A percentile compares a stretch with the other conserved stretches of the same genome.
Evolutionary conservation across 1,140 invertebrate genomes (phyloP).

Genomic region (Gryllus bimaculatus): DNA sequence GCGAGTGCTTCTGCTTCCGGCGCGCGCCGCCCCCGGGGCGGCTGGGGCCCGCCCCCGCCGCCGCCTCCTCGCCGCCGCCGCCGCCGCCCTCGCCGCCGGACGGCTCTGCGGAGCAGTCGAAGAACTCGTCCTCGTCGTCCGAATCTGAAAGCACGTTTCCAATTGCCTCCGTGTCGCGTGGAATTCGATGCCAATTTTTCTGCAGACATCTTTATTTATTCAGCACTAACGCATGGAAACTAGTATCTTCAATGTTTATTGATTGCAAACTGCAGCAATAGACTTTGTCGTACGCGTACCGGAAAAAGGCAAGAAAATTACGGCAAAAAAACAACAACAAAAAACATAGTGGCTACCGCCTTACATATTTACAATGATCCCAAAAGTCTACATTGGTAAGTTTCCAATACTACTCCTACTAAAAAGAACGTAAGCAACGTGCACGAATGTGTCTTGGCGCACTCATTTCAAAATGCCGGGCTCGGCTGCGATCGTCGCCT

Average conservation of each 20-base stretch:
- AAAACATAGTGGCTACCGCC: no score
- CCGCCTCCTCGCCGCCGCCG: conserved; percentile 37
- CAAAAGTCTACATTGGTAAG: no score
- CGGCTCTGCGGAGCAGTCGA: conserved; percentile 50
- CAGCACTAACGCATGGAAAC: not conserved
- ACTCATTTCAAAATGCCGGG: no score
- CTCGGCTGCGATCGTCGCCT: no score
- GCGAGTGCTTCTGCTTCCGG: conserved; percentile 37
- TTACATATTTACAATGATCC: no score
- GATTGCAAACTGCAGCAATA: no score
- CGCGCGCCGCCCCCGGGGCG: conserved; percentile 18
- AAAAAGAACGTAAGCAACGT: no score
- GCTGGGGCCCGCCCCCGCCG: conserved; percentile 35
- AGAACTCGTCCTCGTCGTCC: conserved; percentile 73
- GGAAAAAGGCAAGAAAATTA: not conserved
- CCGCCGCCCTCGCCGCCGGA: conserved; percentile 26
- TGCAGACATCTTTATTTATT: not conserved
- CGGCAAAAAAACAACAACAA: no score
- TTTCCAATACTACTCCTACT: no score
- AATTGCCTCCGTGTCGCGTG: not conserved
- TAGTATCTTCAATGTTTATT: not conserved
- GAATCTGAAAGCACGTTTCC: conserved; percentile 17
- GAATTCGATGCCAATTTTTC: not conserved
- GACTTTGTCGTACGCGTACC: not conserved
- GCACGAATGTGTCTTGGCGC: no score